Base-by-base conservation (phyloP, 30 jellyfish, hydroid and myxozoan species). In the Hydractinia symbiolongicarpus region DNA sequence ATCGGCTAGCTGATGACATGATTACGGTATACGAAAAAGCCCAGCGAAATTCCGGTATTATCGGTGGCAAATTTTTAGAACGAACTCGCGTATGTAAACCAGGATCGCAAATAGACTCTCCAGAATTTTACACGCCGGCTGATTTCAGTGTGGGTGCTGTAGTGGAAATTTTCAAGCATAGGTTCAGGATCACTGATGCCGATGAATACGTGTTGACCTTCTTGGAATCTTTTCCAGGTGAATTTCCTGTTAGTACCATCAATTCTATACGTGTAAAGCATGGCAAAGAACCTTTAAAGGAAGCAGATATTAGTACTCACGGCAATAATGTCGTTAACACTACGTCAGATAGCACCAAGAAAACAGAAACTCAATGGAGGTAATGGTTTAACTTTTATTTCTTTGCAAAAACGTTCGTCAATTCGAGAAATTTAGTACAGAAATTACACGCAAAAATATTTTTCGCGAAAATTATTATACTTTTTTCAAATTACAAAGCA, bases 51-150 rank as follows among this genome's bases (percentile, higher is more conserved):
- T 92, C 98, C 4, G 98, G 97, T 15, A 81, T 87, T 6, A 80
- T 92, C 20, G 98, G 98, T 10, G 98, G 98, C 21, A 92, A 92
- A 67, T 92, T 92, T 55, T 87, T 92, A 15, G 98, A 92, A 88
- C 90, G 98, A 53, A 92, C 98, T 53, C 87, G 96, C 57, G 98
- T 87, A 9, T 62, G 95, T n/a, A 92, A 92, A 78, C 98, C 98
- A 7, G 93, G 90, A 17, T 79, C 98, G 4, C 84, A 92, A 5
- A 84, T 92, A 67, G 98, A 92, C 68, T 74, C 90, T 13, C 98
- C 98, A 7, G 95, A 86, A 56, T 92, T 92, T 54, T 92, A 92
- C 86, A 61, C 98, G 64, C 98, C 98, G 0, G 95, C 96, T 16
- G 98, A 92, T 74, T 92, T 92, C 83, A 77, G 88, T 68, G 87